These are phyloP conservation scores for Amphiura filiformis DNA, from an alignment of 35 echinoderm and acorn worm species.

Conservation along the genomic window DNA sequence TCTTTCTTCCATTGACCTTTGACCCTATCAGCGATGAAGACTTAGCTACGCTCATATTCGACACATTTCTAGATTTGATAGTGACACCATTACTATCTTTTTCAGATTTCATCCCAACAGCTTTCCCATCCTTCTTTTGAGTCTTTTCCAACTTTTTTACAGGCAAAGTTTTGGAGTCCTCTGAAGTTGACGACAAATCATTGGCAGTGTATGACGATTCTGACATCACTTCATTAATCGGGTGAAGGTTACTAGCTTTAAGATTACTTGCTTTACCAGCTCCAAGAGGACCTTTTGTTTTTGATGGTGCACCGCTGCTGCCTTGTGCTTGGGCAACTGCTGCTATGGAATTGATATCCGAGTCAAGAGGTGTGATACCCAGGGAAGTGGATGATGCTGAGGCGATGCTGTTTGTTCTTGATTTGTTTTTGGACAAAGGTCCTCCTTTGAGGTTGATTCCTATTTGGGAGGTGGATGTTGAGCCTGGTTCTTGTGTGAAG, in stretches of 20 bases:
- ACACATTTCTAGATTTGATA: background rate
- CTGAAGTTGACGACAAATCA: background rate
- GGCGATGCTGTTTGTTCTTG: slow-evolving; percentile 1
- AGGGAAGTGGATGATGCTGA: too few species aligned
- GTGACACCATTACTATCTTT: background rate
- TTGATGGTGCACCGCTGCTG: background rate
- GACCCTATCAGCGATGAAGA: background rate
- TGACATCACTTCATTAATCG: slow-evolving; percentile 8
- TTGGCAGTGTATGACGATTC: background rate
- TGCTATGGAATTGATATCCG: slow-evolving; percentile 33
- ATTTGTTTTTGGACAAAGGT: slow-evolving; percentile 21
- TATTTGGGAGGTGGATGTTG: background rate
- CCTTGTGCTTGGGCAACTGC: slow-evolving; percentile 34
- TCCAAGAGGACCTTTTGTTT: background rate
- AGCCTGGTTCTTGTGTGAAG: background rate
- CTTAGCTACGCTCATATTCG: background rate
- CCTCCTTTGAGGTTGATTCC: slow-evolving; percentile 14
- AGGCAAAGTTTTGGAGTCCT: background rate
- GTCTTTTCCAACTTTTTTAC: background rate
- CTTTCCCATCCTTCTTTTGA: background rate
- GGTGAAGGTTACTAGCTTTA: slow-evolving; percentile 32
- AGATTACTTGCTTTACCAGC: slow-evolving; percentile 6
- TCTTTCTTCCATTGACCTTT: background rate
- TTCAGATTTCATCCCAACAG: background rate
- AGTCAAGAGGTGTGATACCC: slow-evolving; percentile 17